These are phyloP conservation scores for Aspiorhynchus laticeps DNA, from an alignment of 2,113 vertebrate genomes.

Conservation along the genomic window DNA sequence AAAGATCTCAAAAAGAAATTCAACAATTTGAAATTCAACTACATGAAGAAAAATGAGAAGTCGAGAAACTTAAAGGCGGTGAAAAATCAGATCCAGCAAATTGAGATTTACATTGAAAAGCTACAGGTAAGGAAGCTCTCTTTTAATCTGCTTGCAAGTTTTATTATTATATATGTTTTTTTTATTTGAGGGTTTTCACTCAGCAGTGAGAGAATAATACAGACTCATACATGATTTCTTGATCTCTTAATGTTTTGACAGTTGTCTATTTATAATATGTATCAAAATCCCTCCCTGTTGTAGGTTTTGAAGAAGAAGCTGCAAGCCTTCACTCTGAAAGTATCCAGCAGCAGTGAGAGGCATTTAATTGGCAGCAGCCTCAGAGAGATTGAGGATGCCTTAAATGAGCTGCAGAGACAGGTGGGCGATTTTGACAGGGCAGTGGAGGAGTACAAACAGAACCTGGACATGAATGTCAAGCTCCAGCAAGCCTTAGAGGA, in stretches of 20 bases:
- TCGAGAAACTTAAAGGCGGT: conserved; percentile 80
- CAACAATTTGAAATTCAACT: conserved; percentile 90
- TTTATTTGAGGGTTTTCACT: background rate
- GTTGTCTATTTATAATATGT: background rate
- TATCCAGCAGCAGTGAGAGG: conserved; percentile 68
- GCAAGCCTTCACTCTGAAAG: conserved; percentile 73
- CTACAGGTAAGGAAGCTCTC: conserved; percentile 73
- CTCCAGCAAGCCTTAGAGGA: conserved; percentile 88
- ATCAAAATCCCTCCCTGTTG: background rate
- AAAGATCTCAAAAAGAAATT: conserved; percentile 90
- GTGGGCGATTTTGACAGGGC: conserved; percentile 80
- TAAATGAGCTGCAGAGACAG: conserved; percentile 82
- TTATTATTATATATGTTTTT: background rate
- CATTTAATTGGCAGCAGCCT: conserved; percentile 67
- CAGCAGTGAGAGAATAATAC: background rate
- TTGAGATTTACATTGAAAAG: conserved; percentile 80
- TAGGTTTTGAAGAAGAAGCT: conserved; percentile 83
- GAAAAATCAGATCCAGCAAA: conserved; percentile 85
- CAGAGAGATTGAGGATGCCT: conserved; percentile 68
- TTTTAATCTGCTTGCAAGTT: background rate
- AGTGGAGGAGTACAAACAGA: conserved; percentile 83
- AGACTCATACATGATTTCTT: background rate
- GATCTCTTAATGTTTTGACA: background rate
- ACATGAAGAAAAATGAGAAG: conserved; percentile 85
- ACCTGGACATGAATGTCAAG: conserved; percentile 80